Conservation (phyloP, 2,113 vertebrate species). For the Tylochromis polylepis region DNA sequence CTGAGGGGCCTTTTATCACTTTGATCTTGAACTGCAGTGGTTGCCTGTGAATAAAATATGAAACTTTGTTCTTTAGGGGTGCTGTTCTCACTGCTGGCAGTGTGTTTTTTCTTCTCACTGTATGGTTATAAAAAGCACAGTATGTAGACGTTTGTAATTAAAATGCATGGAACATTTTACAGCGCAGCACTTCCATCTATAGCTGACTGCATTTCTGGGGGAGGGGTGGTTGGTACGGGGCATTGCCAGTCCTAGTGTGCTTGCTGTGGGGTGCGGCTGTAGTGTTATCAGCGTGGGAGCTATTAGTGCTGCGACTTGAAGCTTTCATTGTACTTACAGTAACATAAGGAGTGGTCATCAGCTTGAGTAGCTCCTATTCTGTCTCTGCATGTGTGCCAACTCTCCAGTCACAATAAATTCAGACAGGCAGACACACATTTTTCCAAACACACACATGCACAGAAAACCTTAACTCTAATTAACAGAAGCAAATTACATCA, state of each 20-base stretch:
- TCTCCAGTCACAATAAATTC: not conserved
- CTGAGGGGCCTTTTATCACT: slow-evolving; percentile 21
- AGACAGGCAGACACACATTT: not conserved
- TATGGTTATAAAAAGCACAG: not conserved
- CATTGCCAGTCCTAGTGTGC: not conserved
- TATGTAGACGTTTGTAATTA: not conserved
- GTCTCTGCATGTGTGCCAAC: not conserved
- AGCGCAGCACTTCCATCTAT: not conserved
- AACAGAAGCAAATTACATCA: not conserved
- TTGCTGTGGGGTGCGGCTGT: not conserved
- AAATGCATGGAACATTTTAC: not conserved
- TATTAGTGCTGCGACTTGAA: not conserved
- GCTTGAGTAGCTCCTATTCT: not conserved
- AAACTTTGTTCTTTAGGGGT: not conserved
- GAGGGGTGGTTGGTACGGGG: not conserved
- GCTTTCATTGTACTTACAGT: not conserved
- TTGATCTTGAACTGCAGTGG: slow-evolving; percentile 26
- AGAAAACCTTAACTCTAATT: not conserved
- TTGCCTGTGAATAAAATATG: slow-evolving; percentile 26
- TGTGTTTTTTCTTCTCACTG: not conserved
- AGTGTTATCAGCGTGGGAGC: not conserved
- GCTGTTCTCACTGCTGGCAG: not conserved
- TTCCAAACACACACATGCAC: not conserved
- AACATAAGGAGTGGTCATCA: not conserved
- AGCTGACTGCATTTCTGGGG: not conserved